phyloP scores from a whole-genome alignment of 2,797 vertebrate species.

The Graptemys geographica region DNA sequence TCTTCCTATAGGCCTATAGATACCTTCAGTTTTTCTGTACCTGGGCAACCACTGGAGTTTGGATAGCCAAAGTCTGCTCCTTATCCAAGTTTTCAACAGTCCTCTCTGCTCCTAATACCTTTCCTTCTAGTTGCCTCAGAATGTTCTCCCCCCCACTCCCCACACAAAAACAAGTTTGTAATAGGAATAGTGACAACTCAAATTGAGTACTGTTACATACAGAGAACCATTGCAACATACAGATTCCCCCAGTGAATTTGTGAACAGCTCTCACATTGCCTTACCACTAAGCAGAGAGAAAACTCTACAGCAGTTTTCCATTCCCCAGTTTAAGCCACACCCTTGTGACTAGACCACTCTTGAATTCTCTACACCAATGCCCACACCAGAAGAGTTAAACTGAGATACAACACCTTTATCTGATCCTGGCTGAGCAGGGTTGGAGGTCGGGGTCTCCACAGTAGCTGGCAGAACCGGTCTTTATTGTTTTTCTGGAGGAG shows the following conservation, averaged over 20 bases:
- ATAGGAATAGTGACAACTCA: not conserved
- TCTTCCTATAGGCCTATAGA: not conserved
- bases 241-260: not conserved
- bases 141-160: not conserved
- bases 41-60: not conserved
- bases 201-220: not conserved
- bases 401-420: slow-evolving; percentile 85
- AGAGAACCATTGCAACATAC: not conserved
- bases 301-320: not conserved
- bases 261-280: not conserved
- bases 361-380: accelerated
- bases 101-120: not conserved
- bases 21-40: not conserved
- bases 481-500: slow-evolving; percentile 98
- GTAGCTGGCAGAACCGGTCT: slow-evolving; percentile 97
- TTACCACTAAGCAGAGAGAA: not conserved
- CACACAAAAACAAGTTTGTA: not conserved
- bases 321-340: not conserved
- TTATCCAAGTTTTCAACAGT: not conserved
- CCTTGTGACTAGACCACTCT: not conserved
- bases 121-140: not conserved
- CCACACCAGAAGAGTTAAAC: not conserved
- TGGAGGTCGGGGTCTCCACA: slow-evolving; percentile 95
- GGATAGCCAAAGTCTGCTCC: not conserved
- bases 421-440: slow-evolving; percentile 90